phyloP scores from a whole-genome alignment of 2,113 vertebrate species.

The Rhynchopsitta pachyrhyncha region DNA sequence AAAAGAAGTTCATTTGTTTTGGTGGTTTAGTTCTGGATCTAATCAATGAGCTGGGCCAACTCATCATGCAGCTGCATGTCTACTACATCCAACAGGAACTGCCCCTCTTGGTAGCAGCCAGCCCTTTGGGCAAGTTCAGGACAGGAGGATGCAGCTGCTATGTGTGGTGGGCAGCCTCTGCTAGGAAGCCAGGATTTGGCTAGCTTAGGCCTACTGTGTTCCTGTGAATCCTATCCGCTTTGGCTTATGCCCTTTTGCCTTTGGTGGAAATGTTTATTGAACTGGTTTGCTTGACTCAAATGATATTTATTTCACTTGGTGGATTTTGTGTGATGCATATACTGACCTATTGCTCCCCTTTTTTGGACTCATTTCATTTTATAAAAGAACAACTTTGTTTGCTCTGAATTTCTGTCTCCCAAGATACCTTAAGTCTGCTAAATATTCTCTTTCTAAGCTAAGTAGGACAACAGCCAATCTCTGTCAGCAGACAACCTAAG shows the following conservation, averaged over 20 bases:
- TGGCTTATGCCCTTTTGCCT: background rate
- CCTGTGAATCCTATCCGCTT: background rate
- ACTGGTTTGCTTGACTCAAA: background rate
- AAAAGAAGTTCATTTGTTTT: background rate
- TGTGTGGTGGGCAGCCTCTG: background rate
- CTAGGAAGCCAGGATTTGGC: background rate
- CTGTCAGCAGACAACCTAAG: background rate
- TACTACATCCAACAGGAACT: background rate
- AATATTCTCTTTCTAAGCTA: background rate
- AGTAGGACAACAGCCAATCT: slow-evolving; percentile 15
- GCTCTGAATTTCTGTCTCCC: background rate
- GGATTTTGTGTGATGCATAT: background rate
- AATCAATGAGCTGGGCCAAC: background rate
- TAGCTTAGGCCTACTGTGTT: background rate
- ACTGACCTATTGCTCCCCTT: background rate
- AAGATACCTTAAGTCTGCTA: slow-evolving; percentile 17
- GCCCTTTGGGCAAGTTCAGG: background rate
- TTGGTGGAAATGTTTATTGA: background rate
- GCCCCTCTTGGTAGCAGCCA: background rate
- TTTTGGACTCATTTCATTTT: background rate
- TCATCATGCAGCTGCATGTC: slow-evolving; percentile 16
- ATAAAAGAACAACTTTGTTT: background rate
- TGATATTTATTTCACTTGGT: background rate
- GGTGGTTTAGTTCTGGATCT: slow-evolving; percentile 5
- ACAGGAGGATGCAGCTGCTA: background rate